These are phyloP conservation scores for Tricholauxania praeusta DNA, from an alignment of 2,888 invertebrate genomes.

Conservation along the genomic window DNA sequence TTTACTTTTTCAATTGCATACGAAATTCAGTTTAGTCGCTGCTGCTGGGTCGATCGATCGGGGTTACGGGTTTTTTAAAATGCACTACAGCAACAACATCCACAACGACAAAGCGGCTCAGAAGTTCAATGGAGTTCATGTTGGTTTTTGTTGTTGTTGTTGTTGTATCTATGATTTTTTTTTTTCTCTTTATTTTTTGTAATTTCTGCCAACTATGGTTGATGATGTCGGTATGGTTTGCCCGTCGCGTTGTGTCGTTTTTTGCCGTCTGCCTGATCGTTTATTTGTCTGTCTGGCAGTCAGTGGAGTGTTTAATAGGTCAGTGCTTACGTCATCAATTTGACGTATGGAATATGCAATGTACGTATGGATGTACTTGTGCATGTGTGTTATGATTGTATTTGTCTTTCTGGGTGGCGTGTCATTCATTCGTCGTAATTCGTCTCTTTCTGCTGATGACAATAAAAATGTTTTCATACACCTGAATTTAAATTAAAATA, in stretches of 20 bases:
- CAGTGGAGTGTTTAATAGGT: conserved; percentile 41
- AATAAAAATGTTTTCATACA: conserved; percentile 32
- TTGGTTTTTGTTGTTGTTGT: not conserved
- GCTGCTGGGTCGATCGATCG: not conserved
- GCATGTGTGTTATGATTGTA: conserved; percentile 1
- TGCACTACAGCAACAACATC: conserved; percentile 18
- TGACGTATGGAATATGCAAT: not conserved
- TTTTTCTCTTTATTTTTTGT: conserved; percentile 15
- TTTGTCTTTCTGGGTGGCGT: conserved; percentile 18
- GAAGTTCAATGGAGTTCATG: conserved; percentile 37
- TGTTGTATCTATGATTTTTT: conserved; percentile 9
- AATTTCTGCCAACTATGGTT: not conserved
- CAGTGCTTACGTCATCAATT: conserved; percentile 44
- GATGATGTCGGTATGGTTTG: not conserved
- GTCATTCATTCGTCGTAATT: not conserved
- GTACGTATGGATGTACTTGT: conserved; percentile 4
- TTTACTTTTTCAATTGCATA: too few relatives aligned
- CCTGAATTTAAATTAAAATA: not conserved
- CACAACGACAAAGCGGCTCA: too few relatives aligned
- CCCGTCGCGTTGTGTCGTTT: conserved; percentile 9
- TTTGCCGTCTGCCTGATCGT: not conserved
- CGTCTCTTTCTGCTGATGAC: conserved; percentile 17
- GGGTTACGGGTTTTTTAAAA: conserved; percentile 2
- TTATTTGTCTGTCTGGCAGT: conserved; percentile 2
- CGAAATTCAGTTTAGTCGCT: not conserved